These are phyloP conservation scores for Labeo calbasu DNA, from an alignment of 2,797 vertebrate species.

Conservation along the genomic window DNA sequence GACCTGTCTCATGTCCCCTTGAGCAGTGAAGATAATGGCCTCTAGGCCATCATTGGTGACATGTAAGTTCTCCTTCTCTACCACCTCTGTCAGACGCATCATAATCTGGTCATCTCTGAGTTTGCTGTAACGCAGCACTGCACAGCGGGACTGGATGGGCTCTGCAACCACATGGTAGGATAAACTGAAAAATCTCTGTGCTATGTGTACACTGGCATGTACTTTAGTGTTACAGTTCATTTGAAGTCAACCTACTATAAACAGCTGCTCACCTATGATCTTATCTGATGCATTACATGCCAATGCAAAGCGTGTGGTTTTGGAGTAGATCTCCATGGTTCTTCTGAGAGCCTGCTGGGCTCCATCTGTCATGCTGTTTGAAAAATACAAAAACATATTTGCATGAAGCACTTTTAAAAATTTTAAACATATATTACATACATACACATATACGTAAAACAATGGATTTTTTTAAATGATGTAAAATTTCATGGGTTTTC, in stretches of 20 bases:
- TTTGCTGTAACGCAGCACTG: constrained; percentile 93
- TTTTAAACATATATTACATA: no score
- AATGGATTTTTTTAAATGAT: not conserved
- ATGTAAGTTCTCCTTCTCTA: constrained; percentile 83
- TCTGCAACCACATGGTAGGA: constrained; percentile 71
- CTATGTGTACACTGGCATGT: not conserved
- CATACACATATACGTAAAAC: no score
- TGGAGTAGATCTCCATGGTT: constrained; percentile 99
- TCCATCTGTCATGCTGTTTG: constrained; percentile 93
- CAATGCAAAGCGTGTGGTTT: constrained; percentile 94
- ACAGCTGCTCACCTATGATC: constrained; percentile 85
- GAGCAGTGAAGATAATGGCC: constrained; percentile 95
- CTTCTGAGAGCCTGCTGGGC: constrained; percentile 95
- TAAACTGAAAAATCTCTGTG: not conserved
- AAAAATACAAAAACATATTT: constrained; percentile 6
- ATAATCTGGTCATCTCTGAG: constrained; percentile 92
- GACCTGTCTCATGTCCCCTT: constrained; percentile 99
- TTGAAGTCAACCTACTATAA: not conserved
- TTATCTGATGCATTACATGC: constrained; percentile 97
- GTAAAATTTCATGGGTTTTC: no score
- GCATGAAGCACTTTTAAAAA: not conserved
- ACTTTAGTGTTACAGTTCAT: not conserved
- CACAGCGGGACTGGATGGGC: constrained; percentile 96
- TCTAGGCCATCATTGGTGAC: constrained; percentile 93
- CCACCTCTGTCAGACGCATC: constrained; percentile 85